Evolutionary conservation across 2,888 invertebrate genomes (phyloP).

Genomic region (Andrena flavipes): DNA sequence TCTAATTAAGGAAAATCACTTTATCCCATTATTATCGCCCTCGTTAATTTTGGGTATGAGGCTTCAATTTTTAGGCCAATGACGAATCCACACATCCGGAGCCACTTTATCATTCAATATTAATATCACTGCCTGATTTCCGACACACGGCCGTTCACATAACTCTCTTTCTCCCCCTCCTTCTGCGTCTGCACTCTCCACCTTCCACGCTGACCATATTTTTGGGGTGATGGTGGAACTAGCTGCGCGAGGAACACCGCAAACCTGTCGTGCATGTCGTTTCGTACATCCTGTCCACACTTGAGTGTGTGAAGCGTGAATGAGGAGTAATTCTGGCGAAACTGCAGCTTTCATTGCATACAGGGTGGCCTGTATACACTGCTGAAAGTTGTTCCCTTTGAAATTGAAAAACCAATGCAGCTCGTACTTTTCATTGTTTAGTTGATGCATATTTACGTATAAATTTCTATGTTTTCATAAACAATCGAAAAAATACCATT

Average conservation of each 20-base stretch:
- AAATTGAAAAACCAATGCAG: not conserved
- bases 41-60: constrained; percentile 57
- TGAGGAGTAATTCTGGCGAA: constrained; percentile 42
- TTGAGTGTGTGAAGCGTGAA: constrained; percentile 62
- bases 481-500: too few relatives aligned
- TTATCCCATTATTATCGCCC: constrained; percentile 65
- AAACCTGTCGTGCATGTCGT: constrained; percentile 75
- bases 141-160: constrained; percentile 68
- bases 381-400: constrained; percentile 4
- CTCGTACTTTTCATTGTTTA: too few relatives aligned
- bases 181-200: not conserved
- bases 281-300: constrained; percentile 45
- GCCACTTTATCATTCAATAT: constrained; percentile 83
- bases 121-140: constrained; percentile 79
- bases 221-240: constrained; percentile 63
- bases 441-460: too few relatives aligned
- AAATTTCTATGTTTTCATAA: too few relatives aligned
- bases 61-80: constrained; percentile 74
- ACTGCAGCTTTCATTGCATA: constrained; percentile 13
- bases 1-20: constrained; percentile 38
- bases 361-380: not conserved
- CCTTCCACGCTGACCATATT: constrained; percentile 56
- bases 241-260: constrained; percentile 59
- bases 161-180: constrained; percentile 21
- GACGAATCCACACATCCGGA: constrained; percentile 78